Evolutionary conservation across 2,113 vertebrate genomes (phyloP).

Genomic region (Acrocephalus arundinaceus): DNA sequence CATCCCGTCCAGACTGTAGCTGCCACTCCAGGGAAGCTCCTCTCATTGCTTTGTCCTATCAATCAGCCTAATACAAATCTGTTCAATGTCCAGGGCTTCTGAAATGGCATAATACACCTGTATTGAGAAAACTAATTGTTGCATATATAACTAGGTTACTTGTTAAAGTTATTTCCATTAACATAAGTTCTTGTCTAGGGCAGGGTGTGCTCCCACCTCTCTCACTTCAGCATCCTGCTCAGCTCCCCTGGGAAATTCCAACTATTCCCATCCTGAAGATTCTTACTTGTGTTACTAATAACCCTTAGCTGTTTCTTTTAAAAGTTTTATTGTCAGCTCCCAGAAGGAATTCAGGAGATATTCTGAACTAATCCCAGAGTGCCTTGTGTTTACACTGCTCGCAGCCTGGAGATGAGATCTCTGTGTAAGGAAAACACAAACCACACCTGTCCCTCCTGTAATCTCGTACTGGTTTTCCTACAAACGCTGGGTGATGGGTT

Average conservation of each 20-base stretch:
- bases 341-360: not conserved
- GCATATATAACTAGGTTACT: not conserved
- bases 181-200: not conserved
- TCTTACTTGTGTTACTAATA: not conserved
- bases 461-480: not conserved
- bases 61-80: not conserved
- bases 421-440: not conserved
- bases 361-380: not conserved
- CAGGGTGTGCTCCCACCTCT: not conserved
- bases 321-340: not conserved
- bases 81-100: not conserved
- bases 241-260: not conserved
- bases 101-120: not conserved
- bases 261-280: not conserved
- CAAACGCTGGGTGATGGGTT: not conserved
- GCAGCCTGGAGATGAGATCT: not conserved
- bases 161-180: not conserved
- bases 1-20: not conserved
- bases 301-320: not conserved
- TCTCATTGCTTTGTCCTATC: not conserved
- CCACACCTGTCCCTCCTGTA: not conserved
- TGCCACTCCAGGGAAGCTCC: not conserved
- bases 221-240: not conserved
- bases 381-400: not conserved
- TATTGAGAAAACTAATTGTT: not conserved